phyloP scores from a whole-genome alignment of 2,797 vertebrate genomes.

The Astyanax mexicanus region DNA sequence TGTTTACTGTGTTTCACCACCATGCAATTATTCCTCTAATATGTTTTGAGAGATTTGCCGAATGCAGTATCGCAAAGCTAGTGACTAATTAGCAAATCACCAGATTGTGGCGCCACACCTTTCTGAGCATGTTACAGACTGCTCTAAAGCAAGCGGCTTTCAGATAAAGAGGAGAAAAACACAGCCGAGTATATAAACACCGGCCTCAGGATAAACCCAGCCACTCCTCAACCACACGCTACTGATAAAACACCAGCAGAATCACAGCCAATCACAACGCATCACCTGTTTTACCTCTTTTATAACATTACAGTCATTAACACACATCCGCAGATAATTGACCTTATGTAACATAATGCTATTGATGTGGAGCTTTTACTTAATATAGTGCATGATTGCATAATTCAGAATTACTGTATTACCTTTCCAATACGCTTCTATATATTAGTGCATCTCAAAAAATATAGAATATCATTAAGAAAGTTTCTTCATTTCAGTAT shows the following conservation, averaged over 20 bases:
- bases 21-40: conserved; percentile 69
- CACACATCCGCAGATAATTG: no score
- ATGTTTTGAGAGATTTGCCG: conserved; percentile 63
- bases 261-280: neutral
- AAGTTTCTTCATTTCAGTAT: no score
- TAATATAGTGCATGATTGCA: no score
- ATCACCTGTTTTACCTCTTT: neutral
- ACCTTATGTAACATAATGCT: no score
- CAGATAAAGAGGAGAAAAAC: neutral
- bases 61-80: conserved; percentile 59
- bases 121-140: conserved; percentile 27
- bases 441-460: no score
- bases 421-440: no score
- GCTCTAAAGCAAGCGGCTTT: conserved; percentile 21
- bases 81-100: conserved; percentile 53
- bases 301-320: neutral
- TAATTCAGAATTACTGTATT: no score
- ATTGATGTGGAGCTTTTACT: no score
- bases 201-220: neutral
- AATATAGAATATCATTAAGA: no score
- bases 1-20: conserved; percentile 67
- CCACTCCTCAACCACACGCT: neutral
- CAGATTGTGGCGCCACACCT: conserved; percentile 32
- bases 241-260: neutral
- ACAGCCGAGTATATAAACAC: neutral